Percentiles rank a stretch among this genome's conserved stretches.
phyloP scores from a whole-genome alignment of 2,797 vertebrate genomes.

The Mareca strepera region DNA sequence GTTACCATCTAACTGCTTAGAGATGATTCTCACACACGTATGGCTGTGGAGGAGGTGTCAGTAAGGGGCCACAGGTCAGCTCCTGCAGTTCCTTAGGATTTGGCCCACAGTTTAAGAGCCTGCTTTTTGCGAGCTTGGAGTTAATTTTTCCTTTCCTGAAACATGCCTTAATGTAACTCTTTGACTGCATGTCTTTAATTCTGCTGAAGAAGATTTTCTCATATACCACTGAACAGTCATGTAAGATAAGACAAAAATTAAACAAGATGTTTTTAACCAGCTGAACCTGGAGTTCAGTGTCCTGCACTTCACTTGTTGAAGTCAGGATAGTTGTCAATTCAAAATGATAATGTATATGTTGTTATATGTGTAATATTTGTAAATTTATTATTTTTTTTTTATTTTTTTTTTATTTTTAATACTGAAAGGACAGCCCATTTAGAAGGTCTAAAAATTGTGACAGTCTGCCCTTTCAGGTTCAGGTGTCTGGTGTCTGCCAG shows the following conservation, averaged over 20 bases:
- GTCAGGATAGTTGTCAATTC: background rate
- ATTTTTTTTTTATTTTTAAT: background rate
- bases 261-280: background rate
- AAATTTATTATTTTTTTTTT: no score
- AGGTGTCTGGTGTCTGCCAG: background rate
- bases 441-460: slow-evolving; percentile 8
- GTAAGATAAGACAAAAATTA: background rate
- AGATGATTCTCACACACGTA: background rate
- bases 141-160: background rate
- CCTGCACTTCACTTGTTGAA: background rate
- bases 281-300: background rate
- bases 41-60: background rate
- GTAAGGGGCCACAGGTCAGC: background rate
- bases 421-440: background rate
- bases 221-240: background rate
- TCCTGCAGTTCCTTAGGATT: rapidly evolving
- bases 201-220: background rate
- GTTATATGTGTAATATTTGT: background rate
- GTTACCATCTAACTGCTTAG: background rate
- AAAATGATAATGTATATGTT: background rate
- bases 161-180: background rate
- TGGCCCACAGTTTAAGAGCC: background rate
- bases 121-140: background rate
- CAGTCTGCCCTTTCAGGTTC: background rate
- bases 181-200: background rate